Conservation (phyloP, 37 sponge, comb jelly and placozoan species). For the Ephydatia muelleri region DNA sequence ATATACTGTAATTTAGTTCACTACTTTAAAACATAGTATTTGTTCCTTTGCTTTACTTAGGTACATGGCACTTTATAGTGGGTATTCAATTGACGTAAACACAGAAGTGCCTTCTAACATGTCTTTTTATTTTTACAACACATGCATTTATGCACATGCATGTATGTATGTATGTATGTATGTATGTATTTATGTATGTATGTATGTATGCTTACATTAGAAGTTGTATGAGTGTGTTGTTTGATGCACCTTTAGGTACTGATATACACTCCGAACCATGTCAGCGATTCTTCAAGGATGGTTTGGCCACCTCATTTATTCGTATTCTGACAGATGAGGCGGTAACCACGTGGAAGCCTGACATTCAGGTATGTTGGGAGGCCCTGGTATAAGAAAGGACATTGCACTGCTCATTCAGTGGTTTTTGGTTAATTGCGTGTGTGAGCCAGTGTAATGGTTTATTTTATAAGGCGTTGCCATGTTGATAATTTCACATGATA, state of each 20-base stretch:
- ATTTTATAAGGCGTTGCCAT: too few relatives aligned
- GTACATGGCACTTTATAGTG: background rate
- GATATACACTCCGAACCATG: constrained; percentile 82
- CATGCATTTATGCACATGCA: background rate
- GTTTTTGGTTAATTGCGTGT: background rate
- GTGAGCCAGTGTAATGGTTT: too few relatives aligned
- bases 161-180: constrained; percentile 2
- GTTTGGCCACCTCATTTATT: constrained; percentile 80
- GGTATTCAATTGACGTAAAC: too few relatives aligned
- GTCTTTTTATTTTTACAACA: background rate
- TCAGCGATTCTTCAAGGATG: constrained; percentile 90
- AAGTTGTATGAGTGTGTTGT: constrained; percentile 2
- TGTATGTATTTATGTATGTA: too few relatives aligned
- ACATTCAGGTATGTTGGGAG: constrained; percentile 83
- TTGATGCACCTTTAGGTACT: constrained; percentile 28
- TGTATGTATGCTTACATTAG: background rate
- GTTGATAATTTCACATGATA: too few relatives aligned
- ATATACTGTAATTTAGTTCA: too few relatives aligned
- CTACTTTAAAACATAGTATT: too few relatives aligned
- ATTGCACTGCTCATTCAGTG: background rate
- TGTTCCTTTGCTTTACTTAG: background rate
- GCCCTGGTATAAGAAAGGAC: background rate
- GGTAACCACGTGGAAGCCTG: constrained; percentile 92
- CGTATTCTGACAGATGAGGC: constrained; percentile 93
- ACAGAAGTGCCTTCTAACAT: too few relatives aligned